phyloP scores from a whole-genome alignment of 2,797 vertebrate species.

The Bradypus variegatus region DNA sequence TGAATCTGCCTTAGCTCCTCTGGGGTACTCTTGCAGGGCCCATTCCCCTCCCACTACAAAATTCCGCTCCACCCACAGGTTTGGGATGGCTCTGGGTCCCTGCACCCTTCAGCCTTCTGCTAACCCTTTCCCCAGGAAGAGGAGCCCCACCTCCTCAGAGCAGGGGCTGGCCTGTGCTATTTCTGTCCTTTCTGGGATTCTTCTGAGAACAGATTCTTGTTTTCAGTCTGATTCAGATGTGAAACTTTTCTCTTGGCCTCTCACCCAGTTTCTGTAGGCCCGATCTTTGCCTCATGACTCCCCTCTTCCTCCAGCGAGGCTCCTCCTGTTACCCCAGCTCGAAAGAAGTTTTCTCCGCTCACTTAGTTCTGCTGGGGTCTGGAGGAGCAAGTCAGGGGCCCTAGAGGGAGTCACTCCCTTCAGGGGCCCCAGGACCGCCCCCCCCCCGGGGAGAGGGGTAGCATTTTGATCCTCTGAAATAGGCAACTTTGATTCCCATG shows the following conservation, averaged over 20 bases:
- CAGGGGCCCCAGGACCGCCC: conserved; percentile 47
- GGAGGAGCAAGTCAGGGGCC: conserved; percentile 34
- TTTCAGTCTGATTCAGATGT: conserved; percentile 56
- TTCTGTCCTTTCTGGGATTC: conserved; percentile 59
- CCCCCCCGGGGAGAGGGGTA: not conserved
- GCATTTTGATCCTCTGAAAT: not conserved
- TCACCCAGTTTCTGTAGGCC: conserved; percentile 50
- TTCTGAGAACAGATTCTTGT: conserved; percentile 60
- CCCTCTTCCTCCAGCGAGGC: conserved; percentile 18
- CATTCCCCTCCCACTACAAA: not conserved
- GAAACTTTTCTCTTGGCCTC: conserved; percentile 61
- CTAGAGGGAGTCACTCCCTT: conserved; percentile 3
- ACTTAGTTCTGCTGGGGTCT: conserved; percentile 22
- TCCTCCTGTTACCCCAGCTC: conserved; percentile 11
- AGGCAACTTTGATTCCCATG: conserved; percentile 69
- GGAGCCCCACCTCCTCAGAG: conserved; percentile 59
- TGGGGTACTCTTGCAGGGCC: not conserved
- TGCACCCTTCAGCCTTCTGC: not conserved
- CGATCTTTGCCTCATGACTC: conserved; percentile 24
- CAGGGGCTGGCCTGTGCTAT: conserved; percentile 62
- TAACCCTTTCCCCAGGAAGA: conserved; percentile 42
- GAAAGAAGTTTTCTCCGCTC: conserved; percentile 26
- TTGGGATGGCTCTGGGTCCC: conserved; percentile 10
- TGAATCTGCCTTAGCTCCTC: not conserved
- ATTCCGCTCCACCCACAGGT: not conserved